These are phyloP conservation scores for Sinopyrophorus schimmeli DNA, from an alignment of 2,888 invertebrate genomes.

Conservation along the genomic window DNA sequence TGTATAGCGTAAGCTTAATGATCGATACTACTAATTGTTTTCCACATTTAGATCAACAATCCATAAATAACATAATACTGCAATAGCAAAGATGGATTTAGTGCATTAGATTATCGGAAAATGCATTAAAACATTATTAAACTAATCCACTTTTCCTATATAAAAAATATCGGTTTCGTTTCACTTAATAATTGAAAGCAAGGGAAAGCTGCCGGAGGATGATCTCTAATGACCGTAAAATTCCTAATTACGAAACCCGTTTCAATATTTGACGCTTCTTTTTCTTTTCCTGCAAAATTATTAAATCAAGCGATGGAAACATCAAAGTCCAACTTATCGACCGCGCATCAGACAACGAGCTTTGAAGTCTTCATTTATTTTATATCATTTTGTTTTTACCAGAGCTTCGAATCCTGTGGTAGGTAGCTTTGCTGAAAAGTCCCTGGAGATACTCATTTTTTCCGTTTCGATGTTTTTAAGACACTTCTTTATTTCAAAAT, in stretches of 20 bases:
- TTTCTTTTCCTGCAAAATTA: constrained; percentile 32
- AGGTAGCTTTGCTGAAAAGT: constrained; percentile 27
- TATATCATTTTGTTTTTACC: constrained; percentile 36
- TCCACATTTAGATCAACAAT: constrained; percentile 11
- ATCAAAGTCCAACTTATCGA: constrained; percentile 37
- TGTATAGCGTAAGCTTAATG: constrained; percentile 13
- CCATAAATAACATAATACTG: constrained; percentile 10
- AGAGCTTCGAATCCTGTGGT: constrained; percentile 30
- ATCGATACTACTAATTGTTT: constrained; percentile 9
- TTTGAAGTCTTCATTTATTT: constrained; percentile 37
- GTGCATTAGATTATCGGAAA: constrained; percentile 7
- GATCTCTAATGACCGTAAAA: constrained; percentile 31
- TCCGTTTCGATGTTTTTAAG: constrained; percentile 12
- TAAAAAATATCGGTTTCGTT: constrained; percentile 17
- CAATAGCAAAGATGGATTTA: no score
- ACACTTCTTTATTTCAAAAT: constrained; percentile 13
- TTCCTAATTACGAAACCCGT: constrained; percentile 36
- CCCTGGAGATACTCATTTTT: constrained; percentile 18
- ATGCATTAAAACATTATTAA: constrained; percentile 1
- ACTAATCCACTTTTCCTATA: neutral
- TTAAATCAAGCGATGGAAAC: constrained; percentile 39
- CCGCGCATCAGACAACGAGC: constrained; percentile 33
- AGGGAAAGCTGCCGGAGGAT: constrained; percentile 24
- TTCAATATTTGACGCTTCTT: constrained; percentile 31
- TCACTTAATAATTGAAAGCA: constrained; percentile 28